Base-by-base conservation (phyloP, 2,888 invertebrate genomes). In the Odontocerum albicorne region DNA sequence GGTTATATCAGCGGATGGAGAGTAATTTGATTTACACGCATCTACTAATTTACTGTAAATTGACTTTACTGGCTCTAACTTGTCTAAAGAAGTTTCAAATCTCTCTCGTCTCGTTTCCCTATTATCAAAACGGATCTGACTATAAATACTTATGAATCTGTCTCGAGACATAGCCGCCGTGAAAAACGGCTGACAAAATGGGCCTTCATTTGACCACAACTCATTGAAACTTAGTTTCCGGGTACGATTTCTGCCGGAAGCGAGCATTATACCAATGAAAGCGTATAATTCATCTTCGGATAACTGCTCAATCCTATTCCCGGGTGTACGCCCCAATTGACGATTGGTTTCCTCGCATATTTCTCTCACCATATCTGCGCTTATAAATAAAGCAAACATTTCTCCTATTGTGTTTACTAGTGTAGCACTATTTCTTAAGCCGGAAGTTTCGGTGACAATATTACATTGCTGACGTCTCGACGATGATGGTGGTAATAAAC, bases 141-240 rank as follows among this genome's bases (percentile, higher is more conserved):
- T 55, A 31, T 39, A 55, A 20, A 55, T 55, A 17, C 7, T 17
- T 22, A 36, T 20, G 16, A 55, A 55, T 22, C 55, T 55, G 16
- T 45, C 46, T 22, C 40, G 39, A 32, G 55, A 32, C 40, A 55
- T 13, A 22, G 50, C 46, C 38, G 55, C 55, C 12, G 45, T 40
- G 22, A 50, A 55, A 55, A 55, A 51, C n/a, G 55, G 45, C 40
- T 55, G 55, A 17, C 32, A 39, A 55, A 55, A 55, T 13, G 39
- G 50, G 3, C 13, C 35, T 27, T 55, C 46, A n/a, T 17, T 55
- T 27, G 33, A 38, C 50, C 55, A 55, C 27, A 55, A 55, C 22
- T 55, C 50, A 16, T 39, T 32, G 3, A 55, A 55, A 39, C 39
- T 39, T 20, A 55, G 12, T 21, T 55, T 55, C n/a, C 39, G 45